phyloP scores from a whole-genome alignment of 2,888 invertebrate species.

The Spisula solida region DNA sequence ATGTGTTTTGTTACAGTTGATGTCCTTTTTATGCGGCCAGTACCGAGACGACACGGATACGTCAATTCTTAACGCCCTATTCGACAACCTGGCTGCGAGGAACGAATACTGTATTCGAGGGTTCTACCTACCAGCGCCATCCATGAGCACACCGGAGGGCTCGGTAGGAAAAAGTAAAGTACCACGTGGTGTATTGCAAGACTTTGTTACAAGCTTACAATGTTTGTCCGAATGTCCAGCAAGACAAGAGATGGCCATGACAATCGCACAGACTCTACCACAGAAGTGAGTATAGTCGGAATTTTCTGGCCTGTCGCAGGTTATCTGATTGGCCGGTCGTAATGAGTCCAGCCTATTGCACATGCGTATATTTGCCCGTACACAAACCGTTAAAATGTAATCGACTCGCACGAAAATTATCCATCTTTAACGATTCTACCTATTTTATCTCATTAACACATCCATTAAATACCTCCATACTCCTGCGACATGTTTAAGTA shows the following conservation, averaged over 20 bases:
- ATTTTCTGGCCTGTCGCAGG: no score
- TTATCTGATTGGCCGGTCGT: no score
- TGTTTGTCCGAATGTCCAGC: constrained; percentile 78
- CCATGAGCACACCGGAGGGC: constrained; percentile 54
- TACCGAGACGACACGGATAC: constrained; percentile 76
- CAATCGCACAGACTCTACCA: constrained; percentile 78
- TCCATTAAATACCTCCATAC: no score
- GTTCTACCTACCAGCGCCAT: constrained; percentile 62
- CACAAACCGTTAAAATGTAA: no score
- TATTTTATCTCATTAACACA: no score
- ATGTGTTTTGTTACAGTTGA: constrained; percentile 51
- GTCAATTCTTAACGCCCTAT: constrained; percentile 66
- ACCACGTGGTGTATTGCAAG: constrained; percentile 72
- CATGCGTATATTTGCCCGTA: no score
- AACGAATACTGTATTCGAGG: constrained; percentile 73
- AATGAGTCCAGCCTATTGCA: no score
- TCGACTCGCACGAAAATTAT: no score
- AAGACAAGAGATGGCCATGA: constrained; percentile 71
- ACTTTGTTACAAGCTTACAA: constrained; percentile 78
- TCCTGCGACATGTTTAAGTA: no score
- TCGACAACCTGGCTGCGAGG: constrained; percentile 75
- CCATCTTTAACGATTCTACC: no score
- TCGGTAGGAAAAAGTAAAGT: constrained; percentile 57
- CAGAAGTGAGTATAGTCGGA: constrained; percentile 48
- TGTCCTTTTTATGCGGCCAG: constrained; percentile 80